Conservation (phyloP, 2,113 vertebrate species). For the Apus apus region DNA sequence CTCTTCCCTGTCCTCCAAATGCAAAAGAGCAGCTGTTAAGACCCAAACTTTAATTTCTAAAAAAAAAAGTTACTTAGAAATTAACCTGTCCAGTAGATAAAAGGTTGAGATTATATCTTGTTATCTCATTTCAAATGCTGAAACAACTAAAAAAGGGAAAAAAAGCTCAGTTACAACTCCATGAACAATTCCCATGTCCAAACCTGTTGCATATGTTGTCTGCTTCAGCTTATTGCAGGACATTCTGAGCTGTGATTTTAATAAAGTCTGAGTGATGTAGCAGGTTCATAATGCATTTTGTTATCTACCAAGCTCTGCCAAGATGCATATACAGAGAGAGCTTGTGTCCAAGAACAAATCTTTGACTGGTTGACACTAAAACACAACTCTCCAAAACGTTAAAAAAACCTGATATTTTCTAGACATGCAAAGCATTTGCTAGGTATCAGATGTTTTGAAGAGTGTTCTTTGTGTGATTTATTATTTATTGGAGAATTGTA, state of each 20-base stretch:
- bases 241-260: background rate
- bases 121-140: background rate
- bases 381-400: background rate
- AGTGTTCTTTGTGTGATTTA: background rate
- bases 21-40: background rate
- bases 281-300: background rate
- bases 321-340: background rate
- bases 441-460: background rate
- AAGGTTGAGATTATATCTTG: background rate
- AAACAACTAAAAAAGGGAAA: background rate
- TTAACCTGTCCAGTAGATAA: background rate
- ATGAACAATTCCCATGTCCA: background rate
- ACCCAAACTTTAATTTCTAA: background rate
- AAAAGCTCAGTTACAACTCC: background rate
- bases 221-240: background rate
- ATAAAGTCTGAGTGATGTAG: background rate
- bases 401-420: background rate
- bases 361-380: background rate
- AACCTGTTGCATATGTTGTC: background rate
- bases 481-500: slow-evolving; percentile 41
- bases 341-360: background rate
- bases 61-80: background rate
- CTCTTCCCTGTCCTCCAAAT: background rate
- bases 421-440: background rate
- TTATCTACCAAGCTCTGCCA: background rate